phyloP scores from a whole-genome alignment of 2,797 vertebrate species.

The Salarias fasciatus region DNA sequence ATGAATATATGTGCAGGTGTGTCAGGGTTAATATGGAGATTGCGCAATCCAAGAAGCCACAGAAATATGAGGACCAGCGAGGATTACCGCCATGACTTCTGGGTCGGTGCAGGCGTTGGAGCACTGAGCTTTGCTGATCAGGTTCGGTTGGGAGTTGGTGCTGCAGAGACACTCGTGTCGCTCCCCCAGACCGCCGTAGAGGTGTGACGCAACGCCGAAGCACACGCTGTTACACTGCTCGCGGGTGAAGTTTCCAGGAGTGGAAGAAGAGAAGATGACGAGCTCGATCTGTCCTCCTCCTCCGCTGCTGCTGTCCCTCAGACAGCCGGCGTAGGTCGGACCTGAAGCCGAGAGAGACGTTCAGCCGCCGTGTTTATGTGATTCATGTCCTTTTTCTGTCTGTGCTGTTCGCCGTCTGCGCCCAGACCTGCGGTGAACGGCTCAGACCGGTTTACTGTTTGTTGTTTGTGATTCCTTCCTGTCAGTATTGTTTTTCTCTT shows the following conservation, averaged over 20 bases:
- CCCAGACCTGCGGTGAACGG: no score
- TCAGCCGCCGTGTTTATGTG: no score
- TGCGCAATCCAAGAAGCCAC: no score
- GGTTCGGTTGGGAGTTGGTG: slow-evolving; percentile 83
- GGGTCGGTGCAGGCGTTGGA: slow-evolving; percentile 85
- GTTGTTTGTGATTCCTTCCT: no score
- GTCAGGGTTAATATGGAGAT: no score
- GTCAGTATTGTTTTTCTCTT: no score
- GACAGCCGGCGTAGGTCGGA: slow-evolving; percentile 88
- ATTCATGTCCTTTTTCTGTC: no score
- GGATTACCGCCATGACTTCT: slow-evolving; percentile 70
- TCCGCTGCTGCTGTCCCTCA: slow-evolving; percentile 78
- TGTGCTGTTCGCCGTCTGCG: no score
- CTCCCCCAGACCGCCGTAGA: slow-evolving; percentile 84
- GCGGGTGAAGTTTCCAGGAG: slow-evolving; percentile 79
- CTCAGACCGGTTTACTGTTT: no score
- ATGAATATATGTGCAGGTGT: no score
- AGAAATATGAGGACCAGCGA: no score
- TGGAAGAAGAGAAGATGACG: slow-evolving; percentile 84
- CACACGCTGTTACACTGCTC: slow-evolving; percentile 89
- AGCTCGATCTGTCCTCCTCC: slow-evolving; percentile 72
- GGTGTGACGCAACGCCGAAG: slow-evolving; percentile 78
- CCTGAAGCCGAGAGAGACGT: slow-evolving; percentile 73
- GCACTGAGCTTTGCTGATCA: slow-evolving; percentile 86
- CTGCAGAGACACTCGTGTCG: slow-evolving; percentile 90